These are phyloP conservation scores for Abscondita cerata DNA, from an alignment of 2,888 invertebrate species.

Conservation along the genomic window DNA sequence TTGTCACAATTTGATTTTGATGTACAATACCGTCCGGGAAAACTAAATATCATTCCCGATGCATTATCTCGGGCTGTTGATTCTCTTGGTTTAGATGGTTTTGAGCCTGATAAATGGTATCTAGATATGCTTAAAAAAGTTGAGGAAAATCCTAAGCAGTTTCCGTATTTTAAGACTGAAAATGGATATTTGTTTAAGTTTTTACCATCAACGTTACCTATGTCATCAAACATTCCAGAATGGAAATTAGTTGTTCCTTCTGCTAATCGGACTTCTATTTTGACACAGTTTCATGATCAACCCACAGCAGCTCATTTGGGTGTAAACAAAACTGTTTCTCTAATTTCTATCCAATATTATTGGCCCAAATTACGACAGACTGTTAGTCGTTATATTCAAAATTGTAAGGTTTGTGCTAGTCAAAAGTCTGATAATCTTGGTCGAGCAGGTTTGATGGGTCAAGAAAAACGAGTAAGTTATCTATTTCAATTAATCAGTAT, in stretches of 20 bases:
- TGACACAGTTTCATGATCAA: constrained; percentile 33
- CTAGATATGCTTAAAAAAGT: no score
- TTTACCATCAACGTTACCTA: background rate
- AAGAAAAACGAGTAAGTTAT: no score
- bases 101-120: background rate
- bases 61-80: constrained; percentile 7
- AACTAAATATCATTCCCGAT: constrained; percentile 7
- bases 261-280: constrained; percentile 20
- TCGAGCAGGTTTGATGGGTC: background rate
- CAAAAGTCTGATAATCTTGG: background rate
- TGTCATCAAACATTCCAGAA: constrained; percentile 12
- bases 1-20: constrained; percentile 7
- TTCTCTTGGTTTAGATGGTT: no score
- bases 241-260: constrained; percentile 41
- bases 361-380: constrained; percentile 28
- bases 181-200: no score
- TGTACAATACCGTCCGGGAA: background rate
- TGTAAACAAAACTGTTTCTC: constrained; percentile 35
- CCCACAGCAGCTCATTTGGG: constrained; percentile 33
- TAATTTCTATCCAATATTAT: constrained; percentile 37
- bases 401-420: background rate
- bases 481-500: no score
- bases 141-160: no score
- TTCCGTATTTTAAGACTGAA: no score
- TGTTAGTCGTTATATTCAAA: constrained; percentile 9